Conservation (phyloP, 2,113 vertebrate species). For the Semnornis frantzii region DNA sequence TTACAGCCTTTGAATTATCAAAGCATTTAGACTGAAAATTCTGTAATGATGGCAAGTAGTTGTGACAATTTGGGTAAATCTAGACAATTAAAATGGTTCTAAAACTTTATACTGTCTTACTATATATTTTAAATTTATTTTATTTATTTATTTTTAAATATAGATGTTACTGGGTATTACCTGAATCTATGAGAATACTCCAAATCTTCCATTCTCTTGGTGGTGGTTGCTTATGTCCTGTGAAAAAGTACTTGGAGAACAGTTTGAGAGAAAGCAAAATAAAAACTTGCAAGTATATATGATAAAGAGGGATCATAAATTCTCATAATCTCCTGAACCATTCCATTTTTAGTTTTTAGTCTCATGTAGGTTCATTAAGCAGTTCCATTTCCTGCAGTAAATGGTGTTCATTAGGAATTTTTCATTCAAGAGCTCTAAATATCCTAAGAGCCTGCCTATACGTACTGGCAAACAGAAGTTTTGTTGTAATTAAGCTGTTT, state of each 20-base stretch:
- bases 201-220: not conserved
- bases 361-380: not conserved
- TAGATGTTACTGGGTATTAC: not conserved
- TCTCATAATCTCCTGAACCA: not conserved
- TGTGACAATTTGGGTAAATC: not conserved
- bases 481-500: not conserved
- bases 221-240: not conserved
- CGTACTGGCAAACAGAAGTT: not conserved
- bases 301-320: not conserved
- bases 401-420: not conserved
- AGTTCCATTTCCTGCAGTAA: not conserved
- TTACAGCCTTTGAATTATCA: not conserved
- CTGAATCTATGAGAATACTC: not conserved
- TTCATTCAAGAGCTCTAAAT: not conserved
- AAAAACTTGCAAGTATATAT: not conserved
- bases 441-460: not conserved
- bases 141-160: too few relatives aligned
- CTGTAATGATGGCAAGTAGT: not conserved
- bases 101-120: not conserved
- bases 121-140: too few relatives aligned
- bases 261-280: not conserved
- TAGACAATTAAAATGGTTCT: not conserved
- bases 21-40: not conserved
- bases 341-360: not conserved
- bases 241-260: not conserved